Percentiles rank a stretch among this genome's conserved stretches.
These are phyloP conservation scores for Pomacea canaliculata DNA, from an alignment of 2,888 invertebrate genomes.

Conservation along the genomic window DNA sequence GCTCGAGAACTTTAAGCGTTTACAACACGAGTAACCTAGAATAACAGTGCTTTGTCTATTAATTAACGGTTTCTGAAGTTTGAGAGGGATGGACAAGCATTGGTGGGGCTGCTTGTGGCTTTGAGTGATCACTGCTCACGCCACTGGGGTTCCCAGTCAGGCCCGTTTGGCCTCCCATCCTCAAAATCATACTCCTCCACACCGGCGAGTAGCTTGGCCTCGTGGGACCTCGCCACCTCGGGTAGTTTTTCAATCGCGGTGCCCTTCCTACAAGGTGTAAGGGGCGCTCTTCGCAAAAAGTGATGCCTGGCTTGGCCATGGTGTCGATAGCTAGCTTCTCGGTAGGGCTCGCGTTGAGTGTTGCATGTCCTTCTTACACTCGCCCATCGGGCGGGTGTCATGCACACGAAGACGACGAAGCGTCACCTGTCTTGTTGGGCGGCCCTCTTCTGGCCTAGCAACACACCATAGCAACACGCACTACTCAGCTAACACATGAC, in stretches of 20 bases:
- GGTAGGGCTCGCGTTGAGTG: conserved; percentile 48
- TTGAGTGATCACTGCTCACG: too few species aligned
- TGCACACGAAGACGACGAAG: conserved; percentile 57
- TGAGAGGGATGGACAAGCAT: too few species aligned
- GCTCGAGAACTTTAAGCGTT: too few species aligned
- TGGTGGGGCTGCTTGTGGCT: too few species aligned
- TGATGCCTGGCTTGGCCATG: conserved; percentile 54
- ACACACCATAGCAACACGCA: not conserved
- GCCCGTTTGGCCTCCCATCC: conserved; percentile 22
- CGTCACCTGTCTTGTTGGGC: conserved; percentile 54
- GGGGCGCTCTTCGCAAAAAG: conserved; percentile 29
- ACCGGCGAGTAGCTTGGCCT: conserved; percentile 36
- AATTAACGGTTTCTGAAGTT: too few species aligned
- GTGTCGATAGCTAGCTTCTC: conserved; percentile 44
- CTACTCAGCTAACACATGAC: too few species aligned
- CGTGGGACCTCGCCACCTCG: conserved; percentile 32
- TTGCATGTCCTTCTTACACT: conserved; percentile 40
- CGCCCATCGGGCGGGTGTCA: conserved; percentile 61
- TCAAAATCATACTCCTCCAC: conserved; percentile 27
- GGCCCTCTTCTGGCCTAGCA: conserved; percentile 45
- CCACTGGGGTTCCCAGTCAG: conserved; percentile 13
- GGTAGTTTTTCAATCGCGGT: conserved; percentile 34
- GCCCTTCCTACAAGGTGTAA: not conserved
- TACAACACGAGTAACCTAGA: too few species aligned
- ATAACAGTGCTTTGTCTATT: too few species aligned